Percentiles rank a stretch among this genome's conserved stretches.
These are phyloP conservation scores for Lophotis ruficrista DNA, from an alignment of 2,113 vertebrate genomes.

Conservation along the genomic window DNA sequence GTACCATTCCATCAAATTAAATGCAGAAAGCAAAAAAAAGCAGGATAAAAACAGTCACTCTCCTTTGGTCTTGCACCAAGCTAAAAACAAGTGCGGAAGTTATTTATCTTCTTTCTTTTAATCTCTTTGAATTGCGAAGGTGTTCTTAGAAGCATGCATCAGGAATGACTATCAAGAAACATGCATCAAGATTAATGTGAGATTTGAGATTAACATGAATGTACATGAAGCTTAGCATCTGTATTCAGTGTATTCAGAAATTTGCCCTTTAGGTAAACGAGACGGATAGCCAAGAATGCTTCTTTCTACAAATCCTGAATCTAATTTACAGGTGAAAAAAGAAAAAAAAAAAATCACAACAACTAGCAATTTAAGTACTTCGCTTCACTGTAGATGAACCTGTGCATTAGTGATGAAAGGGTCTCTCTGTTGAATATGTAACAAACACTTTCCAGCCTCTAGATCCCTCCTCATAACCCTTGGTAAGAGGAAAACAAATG, in stretches of 20 bases:
- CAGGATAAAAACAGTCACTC: not conserved
- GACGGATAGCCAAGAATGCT: not conserved
- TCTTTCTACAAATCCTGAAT: not conserved
- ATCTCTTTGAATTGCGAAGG: not conserved
- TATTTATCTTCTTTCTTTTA: not conserved
- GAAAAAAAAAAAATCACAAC: no score
- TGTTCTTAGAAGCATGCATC: not conserved
- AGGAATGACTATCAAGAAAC: not conserved
- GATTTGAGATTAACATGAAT: not conserved
- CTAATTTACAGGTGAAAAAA: not conserved
- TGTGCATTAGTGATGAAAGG: not conserved
- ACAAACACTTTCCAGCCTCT: not conserved
- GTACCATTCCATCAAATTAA: not conserved
- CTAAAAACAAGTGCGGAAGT: not conserved
- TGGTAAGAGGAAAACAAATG: not conserved
- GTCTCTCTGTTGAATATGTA: not conserved
- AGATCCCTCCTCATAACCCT: not conserved
- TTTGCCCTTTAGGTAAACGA: not conserved
- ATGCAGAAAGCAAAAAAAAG: not conserved
- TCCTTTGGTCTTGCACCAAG: not conserved
- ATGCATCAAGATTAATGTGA: not conserved
- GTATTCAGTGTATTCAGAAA: not conserved
- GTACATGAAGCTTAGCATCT: not conserved
- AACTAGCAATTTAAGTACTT: not conserved
- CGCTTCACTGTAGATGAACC: not conserved